Evolutionary conservation across 2,888 invertebrate species (phyloP), one percentile per base, ranked within the genome.

Genomic region (Troides helena): DNA sequence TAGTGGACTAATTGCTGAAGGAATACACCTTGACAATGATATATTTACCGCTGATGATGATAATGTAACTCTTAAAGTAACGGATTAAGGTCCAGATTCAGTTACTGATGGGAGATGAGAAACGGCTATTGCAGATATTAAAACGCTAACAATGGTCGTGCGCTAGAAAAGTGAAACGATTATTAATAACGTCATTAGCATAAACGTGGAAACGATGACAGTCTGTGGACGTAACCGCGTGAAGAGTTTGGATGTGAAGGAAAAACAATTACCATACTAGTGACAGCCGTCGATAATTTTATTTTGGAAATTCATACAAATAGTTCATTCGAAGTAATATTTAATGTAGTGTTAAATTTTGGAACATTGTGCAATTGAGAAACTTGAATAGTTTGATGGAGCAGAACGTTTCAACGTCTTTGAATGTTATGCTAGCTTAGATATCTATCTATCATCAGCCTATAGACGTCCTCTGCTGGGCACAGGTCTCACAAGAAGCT

Each of bases 1-100:
- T 86, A 86, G 83, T 77, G 76, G 67, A 81, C 78, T 86, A 86
- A 88, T 88, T 86, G 85, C 79, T 78, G 68, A 74, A 80, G 77
- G 77, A 80, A 80, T 78, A 78, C 65, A 74, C 71, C 70, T 78
- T 73, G 75, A 78, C 81, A 80, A 81, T 23, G 58, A 77, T 82
- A 77, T 73, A 71, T 72, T 68, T 72, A 36, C 72, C 21, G 23
- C 66, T 61, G 56, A 61, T 25, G 18, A 66, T 65, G 46, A 30
- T 14, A 30, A 53, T 23, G 46, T 30, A 73, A 72, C 23, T 72
- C 62, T 72, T 80, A 78, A 72, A 61, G 6, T 71, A 58, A 71
- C 58, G 57, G 7, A 61, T 46, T 80, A 79, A 79, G 75, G 78
- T 74, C 59, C 36, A 77, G 39, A 77, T 76, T 84, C 53, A 17